phyloP scores from a whole-genome alignment of 2,888 invertebrate genomes.

The Eristalis arbustorum region DNA sequence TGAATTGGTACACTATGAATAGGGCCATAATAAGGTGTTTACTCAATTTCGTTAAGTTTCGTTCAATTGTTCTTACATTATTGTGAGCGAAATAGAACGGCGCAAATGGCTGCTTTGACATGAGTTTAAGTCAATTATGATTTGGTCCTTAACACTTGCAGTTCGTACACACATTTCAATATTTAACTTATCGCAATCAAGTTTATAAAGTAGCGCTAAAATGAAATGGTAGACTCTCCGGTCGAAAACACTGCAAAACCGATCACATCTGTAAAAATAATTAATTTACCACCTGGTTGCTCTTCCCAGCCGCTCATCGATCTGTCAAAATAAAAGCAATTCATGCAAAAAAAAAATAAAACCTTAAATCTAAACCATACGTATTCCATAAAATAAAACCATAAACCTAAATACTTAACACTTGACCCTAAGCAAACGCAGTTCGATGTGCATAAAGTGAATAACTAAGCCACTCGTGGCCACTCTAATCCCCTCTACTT shows the following conservation, averaged over 20 bases:
- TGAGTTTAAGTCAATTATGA: too few species aligned
- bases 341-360: not conserved
- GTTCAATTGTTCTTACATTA: too few species aligned
- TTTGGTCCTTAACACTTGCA: too few species aligned
- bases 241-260: not conserved
- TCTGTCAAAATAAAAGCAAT: slow-evolving; percentile 6
- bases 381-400: not conserved
- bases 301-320: not conserved
- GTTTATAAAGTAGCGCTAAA: too few species aligned
- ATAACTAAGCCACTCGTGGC: not conserved
- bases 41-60: too few species aligned
- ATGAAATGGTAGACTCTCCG: not conserved
- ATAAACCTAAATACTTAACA: not conserved
- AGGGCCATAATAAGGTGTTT: too few species aligned
- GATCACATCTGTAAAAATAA: not conserved
- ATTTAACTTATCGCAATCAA: too few species aligned
- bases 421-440: not conserved
- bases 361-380: not conserved
- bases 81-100: too few species aligned
- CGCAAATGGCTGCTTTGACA: too few species aligned
- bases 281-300: not conserved
- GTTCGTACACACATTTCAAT: too few species aligned
- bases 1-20: too few species aligned
- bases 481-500: slow-evolving; percentile 71
- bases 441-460: slow-evolving; percentile 16